Base-by-base conservation (phyloP, 2,113 vertebrate genomes). In the Epinephelus lanceolatus region DNA sequence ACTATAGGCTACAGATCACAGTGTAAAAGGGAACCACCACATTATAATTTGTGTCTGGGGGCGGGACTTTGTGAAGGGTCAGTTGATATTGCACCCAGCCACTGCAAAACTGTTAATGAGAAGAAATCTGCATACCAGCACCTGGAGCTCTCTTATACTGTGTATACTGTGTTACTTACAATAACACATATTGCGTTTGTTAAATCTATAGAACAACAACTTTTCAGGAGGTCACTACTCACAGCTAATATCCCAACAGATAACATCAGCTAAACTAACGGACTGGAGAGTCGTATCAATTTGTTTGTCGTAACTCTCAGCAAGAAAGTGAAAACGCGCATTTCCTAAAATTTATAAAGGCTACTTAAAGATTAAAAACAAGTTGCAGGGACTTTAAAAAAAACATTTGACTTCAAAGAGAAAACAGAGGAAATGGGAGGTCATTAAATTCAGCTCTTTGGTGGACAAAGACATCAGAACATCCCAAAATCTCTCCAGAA, bases 381-480 rank as follows among this genome's bases (percentile, higher is more conserved):
- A 52, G 47, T 63, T 65, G 40, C 33, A 7, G 19, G 6, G 15
- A 65, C n/a, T 51, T 51, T 51, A 15, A 51, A 51, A 0, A 51
- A 27, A 13, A 52, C 25, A 18, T 23, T 57, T 42, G 61, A 45
- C 51, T 18, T 59, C 19, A 49, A 68, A 49, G 3, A 30, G 49
- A 55, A 5, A 56, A 30, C 49, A 57, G 62, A 66, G 40, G 62
- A 78, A 84, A 76, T 52, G 8, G 61, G 63, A 70, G 33, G 79
- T 81, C 56, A 89, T 84, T 89, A 57, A 85, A 77, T 81, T 78
- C 10, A 62, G 52, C 66, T 53, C 52, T 72, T 56, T 60, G 52
- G 72, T 71, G 63, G 72, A 88, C 82, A 86, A 81, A 86, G 47
- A 70, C 49, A 80, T 71, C n/a, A 55, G 60, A 82, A 85, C 73